These are phyloP conservation scores for Clarias macrocephalus DNA, from an alignment of 2,113 vertebrate species.

Conservation along the genomic window DNA sequence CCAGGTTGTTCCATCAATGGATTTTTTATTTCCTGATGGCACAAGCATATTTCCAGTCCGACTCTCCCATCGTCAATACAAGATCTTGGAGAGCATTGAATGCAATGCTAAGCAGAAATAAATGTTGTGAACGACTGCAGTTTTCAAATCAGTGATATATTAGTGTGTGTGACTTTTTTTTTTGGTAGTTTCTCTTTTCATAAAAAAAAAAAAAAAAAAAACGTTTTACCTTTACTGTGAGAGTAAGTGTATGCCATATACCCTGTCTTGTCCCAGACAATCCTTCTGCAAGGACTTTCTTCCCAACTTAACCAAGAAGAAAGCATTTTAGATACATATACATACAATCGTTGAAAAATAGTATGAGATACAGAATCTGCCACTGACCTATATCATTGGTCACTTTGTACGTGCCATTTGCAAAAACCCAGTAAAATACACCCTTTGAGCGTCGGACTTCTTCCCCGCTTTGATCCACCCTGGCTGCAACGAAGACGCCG, in stretches of 20 bases:
- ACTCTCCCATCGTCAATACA: too few relatives aligned
- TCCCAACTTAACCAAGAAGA: conserved; percentile 36
- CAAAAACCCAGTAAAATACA: conserved; percentile 92
- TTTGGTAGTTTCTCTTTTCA: background rate
- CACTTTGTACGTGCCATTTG: conserved; percentile 87
- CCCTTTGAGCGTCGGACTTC: conserved; percentile 74
- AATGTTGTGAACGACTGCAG: too few relatives aligned
- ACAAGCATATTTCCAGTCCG: too few relatives aligned
- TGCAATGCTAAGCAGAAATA: too few relatives aligned
- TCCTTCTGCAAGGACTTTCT: conserved; percentile 77
- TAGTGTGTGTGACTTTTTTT: too few relatives aligned
- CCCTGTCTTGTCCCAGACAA: conserved; percentile 75
- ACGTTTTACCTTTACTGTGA: conserved; percentile 77
- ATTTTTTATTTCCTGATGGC: too few relatives aligned
- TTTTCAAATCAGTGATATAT: too few relatives aligned
- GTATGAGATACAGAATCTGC: background rate
- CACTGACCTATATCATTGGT: conserved; percentile 85
- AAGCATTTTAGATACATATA: background rate
- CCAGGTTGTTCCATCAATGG: too few relatives aligned
- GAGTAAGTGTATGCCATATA: conserved; percentile 83
- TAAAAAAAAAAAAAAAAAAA: background rate
- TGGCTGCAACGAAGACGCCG: conserved; percentile 86
- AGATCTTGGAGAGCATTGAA: too few relatives aligned
- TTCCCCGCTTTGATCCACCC: conserved; percentile 85
- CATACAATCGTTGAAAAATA: conserved; percentile 66